These are phyloP conservation scores for Cyclura pinguis DNA, from an alignment of 2,797 vertebrate species.

Conservation along the genomic window DNA sequence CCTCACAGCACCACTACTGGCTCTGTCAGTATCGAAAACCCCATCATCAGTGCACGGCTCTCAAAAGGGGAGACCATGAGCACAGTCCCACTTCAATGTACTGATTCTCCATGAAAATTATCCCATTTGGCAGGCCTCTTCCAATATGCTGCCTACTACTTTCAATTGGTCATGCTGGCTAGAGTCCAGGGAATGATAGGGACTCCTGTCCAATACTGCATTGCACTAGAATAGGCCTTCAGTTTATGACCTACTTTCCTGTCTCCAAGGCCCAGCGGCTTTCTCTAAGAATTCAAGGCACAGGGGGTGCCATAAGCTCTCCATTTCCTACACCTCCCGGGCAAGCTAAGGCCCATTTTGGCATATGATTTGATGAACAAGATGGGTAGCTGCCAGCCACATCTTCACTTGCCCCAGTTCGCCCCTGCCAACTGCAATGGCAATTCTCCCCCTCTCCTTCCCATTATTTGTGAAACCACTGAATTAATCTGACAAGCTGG, in stretches of 20 bases:
- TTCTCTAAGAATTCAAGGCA: not conserved
- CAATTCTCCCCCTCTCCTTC: conserved; percentile 52
- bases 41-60: too few relatives aligned
- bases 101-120: not conserved
- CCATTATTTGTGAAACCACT: conserved; percentile 73
- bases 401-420: conserved; percentile 45
- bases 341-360: not conserved
- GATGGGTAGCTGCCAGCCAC: conserved; percentile 13
- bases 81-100: too few relatives aligned
- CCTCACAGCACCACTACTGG: too few relatives aligned
- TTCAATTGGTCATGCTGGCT: not conserved
- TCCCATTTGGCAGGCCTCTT: not conserved
- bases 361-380: not conserved
- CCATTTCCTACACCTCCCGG: not conserved
- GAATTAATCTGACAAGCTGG: conserved; percentile 79
- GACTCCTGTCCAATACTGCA: not conserved
- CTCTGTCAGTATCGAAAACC: too few relatives aligned
- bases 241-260: not conserved
- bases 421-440: conserved; percentile 62
- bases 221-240: not conserved
- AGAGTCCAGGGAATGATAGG: not conserved
- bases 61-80: not conserved
- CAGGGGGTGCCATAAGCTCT: too few relatives aligned
- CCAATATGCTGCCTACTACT: not conserved
- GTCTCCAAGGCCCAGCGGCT: not conserved